Evolutionary conservation across 2,888 invertebrate genomes (phyloP).

Genomic region (Dioctria rufipes): DNA sequence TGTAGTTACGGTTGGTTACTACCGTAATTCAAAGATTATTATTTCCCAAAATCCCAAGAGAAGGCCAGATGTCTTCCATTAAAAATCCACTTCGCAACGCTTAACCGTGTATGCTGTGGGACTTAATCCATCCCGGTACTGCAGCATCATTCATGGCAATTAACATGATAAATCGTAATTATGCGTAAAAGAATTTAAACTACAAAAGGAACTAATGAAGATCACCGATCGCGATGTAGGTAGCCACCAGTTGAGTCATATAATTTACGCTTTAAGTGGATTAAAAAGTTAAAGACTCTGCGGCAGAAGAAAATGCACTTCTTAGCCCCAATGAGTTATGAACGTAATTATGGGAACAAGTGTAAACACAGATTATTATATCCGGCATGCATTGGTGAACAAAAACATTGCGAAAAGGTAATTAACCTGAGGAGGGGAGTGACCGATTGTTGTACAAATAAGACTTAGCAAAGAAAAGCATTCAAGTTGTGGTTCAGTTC

Average conservation of each 20-base stretch:
- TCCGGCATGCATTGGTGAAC: too few species aligned
- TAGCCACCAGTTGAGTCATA: slow-evolving; percentile 15
- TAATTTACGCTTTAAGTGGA: slow-evolving; percentile 47
- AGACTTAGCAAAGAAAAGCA: too few species aligned
- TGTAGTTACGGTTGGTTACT: too few species aligned
- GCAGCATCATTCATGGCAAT: slow-evolving; percentile 43
- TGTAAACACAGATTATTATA: background rate
- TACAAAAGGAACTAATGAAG: slow-evolving; percentile 35
- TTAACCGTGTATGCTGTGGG: slow-evolving; percentile 12
- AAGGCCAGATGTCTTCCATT: slow-evolving; percentile 41
- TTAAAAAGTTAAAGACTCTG: slow-evolving; percentile 41
- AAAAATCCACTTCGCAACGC: slow-evolving; percentile 49
- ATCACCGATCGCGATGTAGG: slow-evolving; percentile 21
- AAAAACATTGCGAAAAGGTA: too few species aligned
- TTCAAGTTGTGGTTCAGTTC: too few species aligned
- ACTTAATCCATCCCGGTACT: slow-evolving; percentile 59
- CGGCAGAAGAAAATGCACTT: slow-evolving; percentile 1
- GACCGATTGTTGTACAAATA: too few species aligned
- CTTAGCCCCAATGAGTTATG: slow-evolving; percentile 19
- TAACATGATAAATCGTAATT: slow-evolving; percentile 53
- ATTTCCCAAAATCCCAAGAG: background rate
- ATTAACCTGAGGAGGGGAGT: too few species aligned
- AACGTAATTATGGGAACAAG: slow-evolving; percentile 33
- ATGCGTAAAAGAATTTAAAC: slow-evolving; percentile 41
- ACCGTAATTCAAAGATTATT: too few species aligned